Percentiles rank a stretch among this genome's conserved stretches.
Conservation (phyloP, 2,888 invertebrate species). For the Schizaphis graminum region DNA sequence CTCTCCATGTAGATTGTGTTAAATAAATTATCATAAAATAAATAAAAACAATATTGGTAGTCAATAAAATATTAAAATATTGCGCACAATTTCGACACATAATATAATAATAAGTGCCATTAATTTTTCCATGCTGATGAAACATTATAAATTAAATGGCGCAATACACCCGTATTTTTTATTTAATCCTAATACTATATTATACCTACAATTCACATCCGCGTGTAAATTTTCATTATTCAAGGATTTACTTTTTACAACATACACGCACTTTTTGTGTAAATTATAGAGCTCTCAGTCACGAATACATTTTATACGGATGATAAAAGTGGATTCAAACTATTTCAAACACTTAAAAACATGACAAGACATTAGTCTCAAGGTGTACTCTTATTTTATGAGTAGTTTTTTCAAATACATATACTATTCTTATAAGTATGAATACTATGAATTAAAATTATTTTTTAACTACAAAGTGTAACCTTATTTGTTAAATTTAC, state of each 20-base stretch:
- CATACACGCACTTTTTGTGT: background rate
- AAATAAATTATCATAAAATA: no score
- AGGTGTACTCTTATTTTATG: background rate
- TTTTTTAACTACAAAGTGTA: background rate
- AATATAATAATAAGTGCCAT: background rate
- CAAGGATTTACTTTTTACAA: conserved; percentile 21
- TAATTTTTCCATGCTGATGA: background rate
- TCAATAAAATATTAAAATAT: background rate
- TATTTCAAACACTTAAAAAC: conserved; percentile 26
- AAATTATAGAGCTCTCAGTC: conserved; percentile 30
- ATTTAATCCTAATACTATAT: background rate
- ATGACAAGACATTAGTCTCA: conserved; percentile 40
- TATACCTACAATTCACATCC: background rate
- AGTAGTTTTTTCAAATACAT: background rate
- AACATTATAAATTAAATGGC: background rate
- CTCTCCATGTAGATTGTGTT: no score
- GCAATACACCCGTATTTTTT: background rate
- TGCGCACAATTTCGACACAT: background rate
- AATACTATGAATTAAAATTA: background rate
- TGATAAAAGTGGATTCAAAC: conserved; percentile 21
- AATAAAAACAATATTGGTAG: background rate
- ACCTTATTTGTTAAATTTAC: background rate
- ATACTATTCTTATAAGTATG: background rate
- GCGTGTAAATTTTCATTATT: conserved; percentile 1
- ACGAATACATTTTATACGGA: conserved; percentile 1